Base-by-base conservation (phyloP, 2,113 vertebrate genomes). In the Limnothrissa miodon region DNA sequence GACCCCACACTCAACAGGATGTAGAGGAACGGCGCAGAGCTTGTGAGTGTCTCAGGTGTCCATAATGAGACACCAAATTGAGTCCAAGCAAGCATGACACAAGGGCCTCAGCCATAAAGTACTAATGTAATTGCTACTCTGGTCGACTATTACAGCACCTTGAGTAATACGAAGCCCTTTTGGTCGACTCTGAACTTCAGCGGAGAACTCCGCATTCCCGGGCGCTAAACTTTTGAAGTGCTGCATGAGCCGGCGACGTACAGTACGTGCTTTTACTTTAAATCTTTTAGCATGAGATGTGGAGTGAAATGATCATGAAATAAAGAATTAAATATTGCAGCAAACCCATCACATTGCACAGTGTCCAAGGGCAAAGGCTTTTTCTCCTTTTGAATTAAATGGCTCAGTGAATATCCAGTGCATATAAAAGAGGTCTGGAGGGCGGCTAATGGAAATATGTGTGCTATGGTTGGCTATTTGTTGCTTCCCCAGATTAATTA, bases 151-250 rank as follows among this genome's bases (percentile, higher is more conserved):
- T 86, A 83, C 82, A 86, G 82, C 23, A 62, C 23, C 5, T 44
- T 45, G 74, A 51, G 87, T 85, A 88, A 79, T 74, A 21, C 29
- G 46, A 85, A 80, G 79, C 81, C 44, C 83, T 53, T 82, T 82
- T 79, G 80, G 39, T 66, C 78, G 78, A 42, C 21, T 42, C 78
- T 45, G 48, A 62, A 45, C 80, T 83, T 81, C 78, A 70, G 74
- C 59, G 81, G 45, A 8, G 48, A 46, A 74, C 79, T 39, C 48
- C 81, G 59, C 44, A 80, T 82, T 83, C 83, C 59, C 21, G 42
- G 1, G 1, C n/a, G 17, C 59, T 44, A 51, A 74, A 74, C 11
- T 13, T 82, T 90, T 90, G 87, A 85, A 90, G 90, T 25, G 0
- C 45, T 80, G 44, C 29, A 11, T 36, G 11, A 29, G 78, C 46